These are phyloP conservation scores for Eristalinus sepulchralis DNA, from an alignment of 2,888 invertebrate species.

Conservation along the genomic window DNA sequence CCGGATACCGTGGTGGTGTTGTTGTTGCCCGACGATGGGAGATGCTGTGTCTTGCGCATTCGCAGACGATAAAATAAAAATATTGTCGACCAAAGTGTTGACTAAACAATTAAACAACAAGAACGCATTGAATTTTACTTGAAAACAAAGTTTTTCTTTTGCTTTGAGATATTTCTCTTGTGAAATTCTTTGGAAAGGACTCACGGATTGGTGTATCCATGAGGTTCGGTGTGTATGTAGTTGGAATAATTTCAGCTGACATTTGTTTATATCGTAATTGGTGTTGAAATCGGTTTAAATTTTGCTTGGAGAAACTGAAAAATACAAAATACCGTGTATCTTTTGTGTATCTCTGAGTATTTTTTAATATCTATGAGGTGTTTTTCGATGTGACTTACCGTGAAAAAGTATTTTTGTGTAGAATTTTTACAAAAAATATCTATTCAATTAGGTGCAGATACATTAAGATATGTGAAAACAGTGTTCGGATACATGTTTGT, in stretches of 20 bases:
- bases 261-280: slow-evolving; percentile 17
- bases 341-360: background rate
- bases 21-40: slow-evolving; percentile 5
- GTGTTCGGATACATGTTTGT: background rate
- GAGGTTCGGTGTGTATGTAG: background rate
- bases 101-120: slow-evolving; percentile 28
- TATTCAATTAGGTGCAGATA: background rate
- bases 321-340: background rate
- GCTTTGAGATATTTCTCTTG: background rate
- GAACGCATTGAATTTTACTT: background rate
- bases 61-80: slow-evolving; percentile 33
- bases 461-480: background rate
- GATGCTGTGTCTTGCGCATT: slow-evolving; percentile 65
- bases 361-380: background rate
- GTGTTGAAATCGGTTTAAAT: slow-evolving; percentile 5
- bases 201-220: background rate
- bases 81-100: slow-evolving; percentile 1
- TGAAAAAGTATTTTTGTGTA: background rate
- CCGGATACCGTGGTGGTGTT: slow-evolving; percentile 13
- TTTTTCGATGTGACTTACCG: background rate
- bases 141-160: background rate
- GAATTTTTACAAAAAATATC: background rate
- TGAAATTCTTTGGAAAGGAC: background rate
- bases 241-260: slow-evolving; percentile 22
- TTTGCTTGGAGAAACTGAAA: background rate